phyloP scores from a whole-genome alignment of 2,113 vertebrate genomes.

The Tonatia bakeri region DNA sequence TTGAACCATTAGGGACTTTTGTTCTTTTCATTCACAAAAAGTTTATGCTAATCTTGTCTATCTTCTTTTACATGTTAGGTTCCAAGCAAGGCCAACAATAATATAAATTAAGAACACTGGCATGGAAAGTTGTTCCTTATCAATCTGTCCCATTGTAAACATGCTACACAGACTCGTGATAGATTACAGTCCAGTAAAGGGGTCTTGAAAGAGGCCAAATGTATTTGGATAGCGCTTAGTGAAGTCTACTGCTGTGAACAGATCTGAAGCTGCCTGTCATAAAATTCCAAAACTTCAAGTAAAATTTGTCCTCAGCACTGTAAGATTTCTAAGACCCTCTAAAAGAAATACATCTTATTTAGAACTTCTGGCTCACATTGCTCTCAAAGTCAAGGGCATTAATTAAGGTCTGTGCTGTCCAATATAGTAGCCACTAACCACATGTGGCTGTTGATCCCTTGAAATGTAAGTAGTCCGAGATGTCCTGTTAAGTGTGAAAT shows the following conservation, averaged over 20 bases:
- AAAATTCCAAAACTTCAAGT: not conserved
- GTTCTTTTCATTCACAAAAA: not conserved
- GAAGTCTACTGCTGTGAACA: not conserved
- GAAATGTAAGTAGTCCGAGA: not conserved
- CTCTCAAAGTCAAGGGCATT: conserved; percentile 5
- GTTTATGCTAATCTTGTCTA: not conserved
- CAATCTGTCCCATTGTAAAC: not conserved
- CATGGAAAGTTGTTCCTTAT: not conserved
- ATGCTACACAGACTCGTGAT: not conserved
- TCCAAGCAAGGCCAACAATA: not conserved
- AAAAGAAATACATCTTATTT: not conserved
- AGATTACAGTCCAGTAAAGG: not conserved
- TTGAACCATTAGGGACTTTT: not conserved
- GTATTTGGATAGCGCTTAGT: not conserved
- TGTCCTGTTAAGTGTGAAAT: not conserved
- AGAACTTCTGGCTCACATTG: not conserved
- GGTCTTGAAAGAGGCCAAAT: not conserved
- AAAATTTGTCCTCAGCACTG: not conserved
- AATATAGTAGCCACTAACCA: not conserved
- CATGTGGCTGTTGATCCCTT: not conserved
- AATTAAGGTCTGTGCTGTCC: not conserved
- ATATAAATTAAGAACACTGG: conserved; percentile 10
- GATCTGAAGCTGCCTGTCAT: not conserved
- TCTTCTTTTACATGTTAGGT: conserved; percentile 29
- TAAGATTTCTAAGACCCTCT: not conserved